Percentiles rank a stretch among this genome's conserved stretches.
Conservation (phyloP, 1,140 invertebrate genomes). For the Conopomorpha cramerella region DNA sequence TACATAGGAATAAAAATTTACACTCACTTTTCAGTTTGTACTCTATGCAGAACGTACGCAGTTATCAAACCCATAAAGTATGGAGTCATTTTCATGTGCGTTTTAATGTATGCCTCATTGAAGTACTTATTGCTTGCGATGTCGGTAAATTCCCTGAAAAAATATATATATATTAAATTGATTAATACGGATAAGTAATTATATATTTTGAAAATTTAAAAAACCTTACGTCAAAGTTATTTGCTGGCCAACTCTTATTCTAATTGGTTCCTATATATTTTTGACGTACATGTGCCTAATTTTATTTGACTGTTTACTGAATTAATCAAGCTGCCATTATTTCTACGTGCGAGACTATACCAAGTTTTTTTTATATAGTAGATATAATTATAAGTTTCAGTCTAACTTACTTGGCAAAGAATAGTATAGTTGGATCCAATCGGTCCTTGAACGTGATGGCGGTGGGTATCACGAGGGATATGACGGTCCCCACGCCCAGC, state of each 20-base stretch:
- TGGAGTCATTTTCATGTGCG: constrained; percentile 70
- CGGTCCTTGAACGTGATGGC: constrained; percentile 63
- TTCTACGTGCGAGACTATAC: too few relatives aligned
- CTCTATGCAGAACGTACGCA: constrained; percentile 66
- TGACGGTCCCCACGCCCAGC: constrained; percentile 53
- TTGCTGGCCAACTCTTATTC: too few relatives aligned
- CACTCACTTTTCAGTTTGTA: constrained; percentile 64
- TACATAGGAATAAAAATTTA: neutral
- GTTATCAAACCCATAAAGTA: constrained; percentile 69
- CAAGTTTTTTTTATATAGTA: too few relatives aligned
- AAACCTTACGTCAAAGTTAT: too few relatives aligned
- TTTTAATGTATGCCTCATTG: constrained; percentile 68
- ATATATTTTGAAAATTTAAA: too few relatives aligned
- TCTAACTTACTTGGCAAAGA: constrained; percentile 68
- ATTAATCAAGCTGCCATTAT: too few relatives aligned
- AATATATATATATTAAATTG: constrained; percentile 15
- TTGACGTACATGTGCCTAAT: too few relatives aligned
- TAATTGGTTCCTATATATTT: too few relatives aligned
- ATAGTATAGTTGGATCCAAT: constrained; percentile 68
- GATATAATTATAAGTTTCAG: too few relatives aligned
- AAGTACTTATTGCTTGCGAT: constrained; percentile 67
- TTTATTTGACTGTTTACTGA: too few relatives aligned
- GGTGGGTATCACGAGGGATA: constrained; percentile 66
- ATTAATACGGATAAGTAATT: neutral
- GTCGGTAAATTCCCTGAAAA: constrained; percentile 67